phyloP scores from a whole-genome alignment of 2,888 invertebrate species.

The Noctuana brunneofusca region DNA sequence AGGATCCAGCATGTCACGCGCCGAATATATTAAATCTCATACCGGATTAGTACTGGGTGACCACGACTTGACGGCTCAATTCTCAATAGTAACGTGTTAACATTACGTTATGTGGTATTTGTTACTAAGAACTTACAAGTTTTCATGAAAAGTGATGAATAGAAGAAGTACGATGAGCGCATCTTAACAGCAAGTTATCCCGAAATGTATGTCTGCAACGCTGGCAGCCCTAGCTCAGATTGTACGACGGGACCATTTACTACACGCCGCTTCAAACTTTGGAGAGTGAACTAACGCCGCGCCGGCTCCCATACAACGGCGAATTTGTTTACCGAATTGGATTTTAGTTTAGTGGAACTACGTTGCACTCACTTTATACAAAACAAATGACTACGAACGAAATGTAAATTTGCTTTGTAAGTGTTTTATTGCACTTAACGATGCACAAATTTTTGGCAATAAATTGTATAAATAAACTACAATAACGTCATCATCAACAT shows the following conservation, averaged over 20 bases:
- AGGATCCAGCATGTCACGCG: too few relatives aligned
- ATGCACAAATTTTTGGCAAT: background rate
- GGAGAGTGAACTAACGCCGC: constrained; percentile 23
- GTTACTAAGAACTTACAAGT: too few relatives aligned
- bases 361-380: constrained; percentile 28
- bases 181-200: background rate
- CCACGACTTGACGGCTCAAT: too few relatives aligned
- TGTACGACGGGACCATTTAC: constrained; percentile 31
- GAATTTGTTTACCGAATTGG: constrained; percentile 32
- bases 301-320: constrained; percentile 26
- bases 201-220: too few relatives aligned
- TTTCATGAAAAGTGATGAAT: too few relatives aligned
- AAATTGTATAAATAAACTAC: background rate
- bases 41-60: too few relatives aligned
- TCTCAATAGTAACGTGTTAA: too few relatives aligned
- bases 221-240: constrained; percentile 8
- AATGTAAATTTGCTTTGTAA: constrained; percentile 23
- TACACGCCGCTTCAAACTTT: constrained; percentile 31
- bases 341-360: constrained; percentile 32
- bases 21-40: too few relatives aligned
- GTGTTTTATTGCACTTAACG: constrained; percentile 10
- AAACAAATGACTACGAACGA: constrained; percentile 27
- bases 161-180: too few relatives aligned
- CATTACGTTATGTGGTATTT: too few relatives aligned
- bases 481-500: too few relatives aligned